Percentiles rank a stretch among this genome's conserved stretches.
Conservation (phyloP, 2,888 invertebrate species). For the Acleris holmiana region DNA sequence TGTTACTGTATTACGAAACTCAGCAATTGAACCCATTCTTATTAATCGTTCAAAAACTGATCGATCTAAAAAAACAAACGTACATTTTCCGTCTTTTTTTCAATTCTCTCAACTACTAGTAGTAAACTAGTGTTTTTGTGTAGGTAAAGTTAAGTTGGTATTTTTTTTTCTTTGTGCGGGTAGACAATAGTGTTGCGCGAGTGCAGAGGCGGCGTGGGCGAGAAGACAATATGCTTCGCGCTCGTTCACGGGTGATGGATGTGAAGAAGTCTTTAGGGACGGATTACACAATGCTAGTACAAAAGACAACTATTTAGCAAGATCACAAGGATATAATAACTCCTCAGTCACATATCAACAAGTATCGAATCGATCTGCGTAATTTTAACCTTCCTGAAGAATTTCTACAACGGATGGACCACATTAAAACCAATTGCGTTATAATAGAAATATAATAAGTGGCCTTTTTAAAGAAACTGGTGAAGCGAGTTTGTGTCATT, state of each 20-base stretch:
- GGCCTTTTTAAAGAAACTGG: too few species aligned
- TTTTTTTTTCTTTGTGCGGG: conserved; percentile 46
- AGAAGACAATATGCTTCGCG: conserved; percentile 43
- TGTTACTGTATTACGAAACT: conserved; percentile 23
- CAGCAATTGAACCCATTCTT: conserved; percentile 34
- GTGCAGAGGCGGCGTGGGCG: conserved; percentile 45
- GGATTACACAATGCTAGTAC: too few species aligned
- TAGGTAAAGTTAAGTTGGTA: conserved; percentile 25
- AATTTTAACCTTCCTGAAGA: too few species aligned
- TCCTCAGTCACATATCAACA: too few species aligned
- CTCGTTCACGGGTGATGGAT: not conserved
- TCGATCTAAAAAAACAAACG: conserved; percentile 30
- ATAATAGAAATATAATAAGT: too few species aligned
- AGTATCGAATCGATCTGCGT: too few species aligned
- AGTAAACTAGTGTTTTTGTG: not conserved
- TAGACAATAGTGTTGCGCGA: conserved; percentile 47
- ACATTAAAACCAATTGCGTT: too few species aligned
- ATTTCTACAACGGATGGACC: too few species aligned
- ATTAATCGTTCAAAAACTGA: conserved; percentile 33
- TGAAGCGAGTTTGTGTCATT: too few species aligned
- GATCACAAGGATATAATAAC: too few species aligned
- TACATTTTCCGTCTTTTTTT: conserved; percentile 5
- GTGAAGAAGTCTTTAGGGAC: not conserved
- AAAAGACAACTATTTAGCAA: too few species aligned
- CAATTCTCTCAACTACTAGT: too few species aligned